A percentile compares a stretch with the other conserved stretches of the same genome.
phyloP scores from a whole-genome alignment of 2,113 vertebrate species.

The Anolis sagrei region DNA sequence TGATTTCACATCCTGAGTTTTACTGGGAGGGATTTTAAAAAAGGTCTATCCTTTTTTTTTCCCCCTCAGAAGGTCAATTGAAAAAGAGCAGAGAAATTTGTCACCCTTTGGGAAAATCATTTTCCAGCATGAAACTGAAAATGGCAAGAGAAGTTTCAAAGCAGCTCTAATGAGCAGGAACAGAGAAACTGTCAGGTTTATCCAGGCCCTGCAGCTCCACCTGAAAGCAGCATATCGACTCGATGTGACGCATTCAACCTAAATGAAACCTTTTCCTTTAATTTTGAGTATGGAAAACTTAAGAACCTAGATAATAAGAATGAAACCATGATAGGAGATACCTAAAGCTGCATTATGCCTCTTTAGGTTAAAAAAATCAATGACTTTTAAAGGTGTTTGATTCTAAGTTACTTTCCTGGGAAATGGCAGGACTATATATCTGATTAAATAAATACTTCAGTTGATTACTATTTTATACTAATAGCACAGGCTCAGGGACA shows the following conservation, averaged over 20 bases:
- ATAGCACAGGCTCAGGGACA: neutral
- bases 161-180: conserved; percentile 23
- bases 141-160: neutral
- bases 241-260: neutral
- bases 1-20: neutral
- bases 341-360: neutral
- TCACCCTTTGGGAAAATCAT: conserved; percentile 18
- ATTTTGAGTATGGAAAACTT: neutral
- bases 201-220: neutral
- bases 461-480: neutral
- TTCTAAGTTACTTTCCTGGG: neutral
- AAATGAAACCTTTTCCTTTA: conserved; percentile 2
- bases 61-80: conserved; percentile 1
- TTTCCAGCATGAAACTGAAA: conserved; percentile 9
- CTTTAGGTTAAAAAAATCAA: neutral
- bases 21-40: neutral
- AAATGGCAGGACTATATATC: neutral
- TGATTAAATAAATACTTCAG: conserved; percentile 9
- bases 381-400: neutral
- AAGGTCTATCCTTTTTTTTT: neutral
- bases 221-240: neutral
- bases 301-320: neutral
- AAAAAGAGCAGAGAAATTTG: conserved; percentile 10
- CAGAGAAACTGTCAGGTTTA: neutral
- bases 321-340: neutral